phyloP scores from a whole-genome alignment of 2,888 invertebrate genomes.

The Pseudeuparius sepicola region DNA sequence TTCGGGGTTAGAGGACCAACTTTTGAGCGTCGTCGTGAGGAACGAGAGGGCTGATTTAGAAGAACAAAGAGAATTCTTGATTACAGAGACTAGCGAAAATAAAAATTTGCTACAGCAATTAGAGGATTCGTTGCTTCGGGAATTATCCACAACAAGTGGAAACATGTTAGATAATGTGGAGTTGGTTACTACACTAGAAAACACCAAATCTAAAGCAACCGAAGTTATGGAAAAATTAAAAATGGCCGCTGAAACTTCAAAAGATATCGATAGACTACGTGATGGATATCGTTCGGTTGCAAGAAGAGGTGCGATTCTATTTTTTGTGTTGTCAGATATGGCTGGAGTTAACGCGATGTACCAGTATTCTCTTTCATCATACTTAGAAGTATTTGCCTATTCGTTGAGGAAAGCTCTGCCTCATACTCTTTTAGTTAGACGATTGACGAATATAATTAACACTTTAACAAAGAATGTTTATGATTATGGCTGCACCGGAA shows the following conservation, averaged over 20 bases:
- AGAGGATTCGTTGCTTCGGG: constrained; percentile 75
- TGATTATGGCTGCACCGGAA: constrained; percentile 84
- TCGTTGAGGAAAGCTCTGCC: constrained; percentile 76
- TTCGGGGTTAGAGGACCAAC: constrained; percentile 80
- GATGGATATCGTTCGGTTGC: constrained; percentile 82
- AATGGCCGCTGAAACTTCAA: constrained; percentile 63
- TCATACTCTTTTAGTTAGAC: constrained; percentile 62
- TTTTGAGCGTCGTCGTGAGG: constrained; percentile 80
- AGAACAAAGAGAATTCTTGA: constrained; percentile 73
- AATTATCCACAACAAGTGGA: constrained; percentile 77
- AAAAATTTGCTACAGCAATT: constrained; percentile 72
- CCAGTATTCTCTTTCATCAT: constrained; percentile 80
- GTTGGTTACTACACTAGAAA: constrained; percentile 74
- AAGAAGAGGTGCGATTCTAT: constrained; percentile 77
- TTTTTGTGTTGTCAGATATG: constrained; percentile 87
- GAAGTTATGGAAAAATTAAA: constrained; percentile 75
- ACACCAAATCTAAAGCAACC: constrained; percentile 76
- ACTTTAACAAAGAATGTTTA: constrained; percentile 82
- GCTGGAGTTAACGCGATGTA: constrained; percentile 84
- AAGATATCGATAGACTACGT: constrained; percentile 71
- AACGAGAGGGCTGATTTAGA: constrained; percentile 81
- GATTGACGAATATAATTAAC: constrained; percentile 72
- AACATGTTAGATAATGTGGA: constrained; percentile 91
- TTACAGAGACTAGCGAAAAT: constrained; percentile 77
- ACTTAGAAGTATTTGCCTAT: constrained; percentile 73